Conservation (phyloP, 2,888 invertebrate species). For the Agrochola lota region DNA sequence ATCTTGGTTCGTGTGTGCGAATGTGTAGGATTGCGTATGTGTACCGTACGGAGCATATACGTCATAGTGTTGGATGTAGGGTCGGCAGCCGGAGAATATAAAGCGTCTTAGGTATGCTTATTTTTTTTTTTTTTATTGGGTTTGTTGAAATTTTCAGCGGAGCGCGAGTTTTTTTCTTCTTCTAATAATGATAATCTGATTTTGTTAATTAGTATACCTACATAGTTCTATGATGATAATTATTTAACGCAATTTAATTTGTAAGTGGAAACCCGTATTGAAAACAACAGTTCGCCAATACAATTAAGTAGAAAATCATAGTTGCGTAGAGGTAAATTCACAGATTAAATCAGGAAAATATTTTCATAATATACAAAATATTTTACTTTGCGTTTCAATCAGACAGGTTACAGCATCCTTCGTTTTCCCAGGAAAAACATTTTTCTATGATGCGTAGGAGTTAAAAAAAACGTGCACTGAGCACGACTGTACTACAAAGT, state of each 20-base stretch:
- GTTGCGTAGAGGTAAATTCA: neutral
- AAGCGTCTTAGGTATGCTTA: neutral
- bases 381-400: neutral
- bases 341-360: neutral
- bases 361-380: neutral
- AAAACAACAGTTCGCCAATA: neutral
- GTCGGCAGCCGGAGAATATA: constrained; percentile 37
- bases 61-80: constrained; percentile 69
- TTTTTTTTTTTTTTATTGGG: too few species aligned
- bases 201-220: neutral
- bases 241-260: neutral
- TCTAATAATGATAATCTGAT: too few species aligned
- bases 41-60: constrained; percentile 71
- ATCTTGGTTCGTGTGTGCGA: constrained; percentile 76
- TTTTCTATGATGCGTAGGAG: neutral
- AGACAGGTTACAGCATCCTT: accelerated
- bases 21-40: constrained; percentile 67
- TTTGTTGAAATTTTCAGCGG: too few species aligned
- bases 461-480: neutral
- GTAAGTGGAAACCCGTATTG: neutral
- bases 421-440: neutral
- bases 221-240: neutral
- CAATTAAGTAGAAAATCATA: neutral
- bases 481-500: constrained; percentile 17
- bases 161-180: neutral